Evolutionary conservation across 1,140 invertebrate genomes (phyloP).

Genomic region (Helicoverpa armigera): DNA sequence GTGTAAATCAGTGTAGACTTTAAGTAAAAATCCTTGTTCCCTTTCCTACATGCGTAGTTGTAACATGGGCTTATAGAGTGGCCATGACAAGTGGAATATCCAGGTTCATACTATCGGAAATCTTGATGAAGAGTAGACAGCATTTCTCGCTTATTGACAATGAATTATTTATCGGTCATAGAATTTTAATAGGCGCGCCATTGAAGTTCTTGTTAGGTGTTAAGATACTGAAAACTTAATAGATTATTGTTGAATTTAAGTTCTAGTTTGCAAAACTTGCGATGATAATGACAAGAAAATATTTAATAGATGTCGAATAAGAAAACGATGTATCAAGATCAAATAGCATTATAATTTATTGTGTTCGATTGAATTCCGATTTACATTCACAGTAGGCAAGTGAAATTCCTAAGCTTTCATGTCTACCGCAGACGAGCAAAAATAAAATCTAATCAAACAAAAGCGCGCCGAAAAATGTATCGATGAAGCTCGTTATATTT

Average conservation of each 20-base stretch:
- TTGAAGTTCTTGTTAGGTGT: background rate
- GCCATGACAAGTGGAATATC: conserved; percentile 23
- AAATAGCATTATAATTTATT: no score
- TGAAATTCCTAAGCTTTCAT: no score
- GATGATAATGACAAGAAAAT: no score
- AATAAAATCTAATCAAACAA: background rate
- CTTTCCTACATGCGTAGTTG: background rate
- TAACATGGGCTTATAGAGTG: background rate
- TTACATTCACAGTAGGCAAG: no score
- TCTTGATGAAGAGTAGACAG: conserved; percentile 22
- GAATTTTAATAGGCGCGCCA: conserved; percentile 18
- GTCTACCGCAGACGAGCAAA: background rate
- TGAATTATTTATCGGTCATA: conserved; percentile 37
- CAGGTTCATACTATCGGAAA: background rate
- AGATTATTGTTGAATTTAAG: no score
- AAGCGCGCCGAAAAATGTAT: background rate
- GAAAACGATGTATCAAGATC: no score
- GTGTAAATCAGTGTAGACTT: background rate
- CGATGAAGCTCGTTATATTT: conserved; percentile 18
- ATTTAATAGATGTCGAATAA: no score
- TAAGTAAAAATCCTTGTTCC: background rate
- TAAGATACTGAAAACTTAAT: background rate
- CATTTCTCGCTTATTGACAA: conserved; percentile 42
- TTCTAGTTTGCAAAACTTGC: no score
- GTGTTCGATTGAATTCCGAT: no score